Percentiles rank a stretch among this genome's conserved stretches.
Evolutionary conservation across 2,888 invertebrate genomes (phyloP).

Genomic region (Adelphocoris suturalis): DNA sequence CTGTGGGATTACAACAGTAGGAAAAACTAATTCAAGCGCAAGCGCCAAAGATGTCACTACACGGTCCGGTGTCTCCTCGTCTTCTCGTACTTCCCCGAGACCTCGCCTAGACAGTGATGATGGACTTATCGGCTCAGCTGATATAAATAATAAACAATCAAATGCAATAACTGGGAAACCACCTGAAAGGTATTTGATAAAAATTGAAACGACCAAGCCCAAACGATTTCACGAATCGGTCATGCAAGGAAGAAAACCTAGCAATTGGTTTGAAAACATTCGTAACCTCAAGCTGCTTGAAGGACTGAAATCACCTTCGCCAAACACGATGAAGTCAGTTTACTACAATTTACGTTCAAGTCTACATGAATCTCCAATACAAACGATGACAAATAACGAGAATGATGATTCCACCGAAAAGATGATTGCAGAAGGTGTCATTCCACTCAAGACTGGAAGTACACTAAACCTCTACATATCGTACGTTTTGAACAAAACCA

Average conservation of each 20-base stretch:
- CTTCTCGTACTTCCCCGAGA: too few relatives aligned
- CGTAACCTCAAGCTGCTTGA: constrained; percentile 60
- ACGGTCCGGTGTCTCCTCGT: too few relatives aligned
- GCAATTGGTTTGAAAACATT: constrained; percentile 62
- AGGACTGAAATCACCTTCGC: constrained; percentile 38
- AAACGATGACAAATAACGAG: neutral
- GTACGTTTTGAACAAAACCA: constrained; percentile 61
- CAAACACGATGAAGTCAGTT: constrained; percentile 23
- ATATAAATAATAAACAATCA: neutral
- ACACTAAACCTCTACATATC: constrained; percentile 57
- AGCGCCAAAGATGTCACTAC: too few relatives aligned
- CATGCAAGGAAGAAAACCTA: constrained; percentile 48
- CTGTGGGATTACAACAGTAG: too few relatives aligned
- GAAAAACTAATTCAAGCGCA: too few relatives aligned
- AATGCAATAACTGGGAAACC: neutral
- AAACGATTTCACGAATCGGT: neutral
- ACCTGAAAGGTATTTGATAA: neutral
- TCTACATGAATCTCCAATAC: neutral
- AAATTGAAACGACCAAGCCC: constrained; percentile 32
- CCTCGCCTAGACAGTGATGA: neutral
- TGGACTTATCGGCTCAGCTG: neutral
- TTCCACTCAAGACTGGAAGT: constrained; percentile 58
- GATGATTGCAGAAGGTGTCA: constrained; percentile 59
- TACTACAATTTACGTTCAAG: constrained; percentile 5
- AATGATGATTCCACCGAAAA: constrained; percentile 44